Conservation (phyloP, 2,113 vertebrate species). For the Nibea coibor region DNA sequence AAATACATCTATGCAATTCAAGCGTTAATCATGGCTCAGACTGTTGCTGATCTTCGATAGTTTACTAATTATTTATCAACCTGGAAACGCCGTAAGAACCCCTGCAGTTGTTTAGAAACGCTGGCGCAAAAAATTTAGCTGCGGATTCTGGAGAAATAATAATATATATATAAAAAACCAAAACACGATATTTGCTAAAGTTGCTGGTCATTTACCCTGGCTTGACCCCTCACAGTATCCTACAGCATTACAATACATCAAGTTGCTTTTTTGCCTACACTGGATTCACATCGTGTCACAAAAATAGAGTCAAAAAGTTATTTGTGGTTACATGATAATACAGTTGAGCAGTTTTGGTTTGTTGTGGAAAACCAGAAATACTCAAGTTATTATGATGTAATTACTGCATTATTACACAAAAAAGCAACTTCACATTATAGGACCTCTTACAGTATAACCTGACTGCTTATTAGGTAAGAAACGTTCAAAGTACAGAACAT, state of each 20-base stretch:
- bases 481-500: constrained; percentile 54
- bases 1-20: constrained; percentile 58
- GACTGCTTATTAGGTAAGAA: constrained; percentile 59
- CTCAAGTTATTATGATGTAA: constrained; percentile 53
- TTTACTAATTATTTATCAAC: constrained; percentile 36
- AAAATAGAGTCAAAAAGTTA: constrained; percentile 65
- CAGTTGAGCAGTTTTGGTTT: constrained; percentile 41
- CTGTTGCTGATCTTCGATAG: constrained; percentile 8
- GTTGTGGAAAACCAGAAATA: constrained; percentile 47
- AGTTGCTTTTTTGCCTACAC: constrained; percentile 62
- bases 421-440: constrained; percentile 69
- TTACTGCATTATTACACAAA: constrained; percentile 65
- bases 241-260: constrained; percentile 60
- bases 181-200: constrained; percentile 20
- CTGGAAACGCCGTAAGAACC: constrained; percentile 57
- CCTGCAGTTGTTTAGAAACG: constrained; percentile 60
- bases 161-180: neutral
- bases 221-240: constrained; percentile 68
- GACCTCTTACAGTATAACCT: constrained; percentile 59
- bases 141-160: constrained; percentile 42
- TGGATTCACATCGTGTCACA: constrained; percentile 72
- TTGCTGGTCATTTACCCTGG: constrained; percentile 78
- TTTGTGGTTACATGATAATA: constrained; percentile 51
- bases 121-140: constrained; percentile 60
- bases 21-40: constrained; percentile 50